Evolutionary conservation across 30 jellyfish, hydroid and myxozoan genomes (phyloP).

Genomic region (Hydractinia echinata): DNA sequence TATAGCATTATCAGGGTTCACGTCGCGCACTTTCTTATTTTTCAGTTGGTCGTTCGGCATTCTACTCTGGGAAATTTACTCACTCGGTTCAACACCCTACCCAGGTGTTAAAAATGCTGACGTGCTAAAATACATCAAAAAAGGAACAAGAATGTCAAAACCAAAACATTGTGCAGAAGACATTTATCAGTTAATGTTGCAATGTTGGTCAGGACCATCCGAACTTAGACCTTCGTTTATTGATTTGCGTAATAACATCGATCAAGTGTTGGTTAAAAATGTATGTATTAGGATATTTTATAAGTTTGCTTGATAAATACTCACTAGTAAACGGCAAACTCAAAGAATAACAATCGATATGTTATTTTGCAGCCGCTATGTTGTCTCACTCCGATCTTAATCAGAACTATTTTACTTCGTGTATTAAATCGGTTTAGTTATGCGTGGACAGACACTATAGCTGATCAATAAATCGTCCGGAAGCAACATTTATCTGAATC

Average conservation of each 20-base stretch:
- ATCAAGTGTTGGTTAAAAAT: not conserved
- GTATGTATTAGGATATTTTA: too few species aligned
- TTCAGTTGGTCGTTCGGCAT: slow-evolving; percentile 11
- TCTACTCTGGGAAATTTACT: slow-evolving; percentile 11
- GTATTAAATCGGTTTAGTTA: too few species aligned
- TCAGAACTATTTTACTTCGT: too few species aligned
- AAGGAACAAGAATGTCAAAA: slow-evolving; percentile 4
- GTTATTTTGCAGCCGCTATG: too few species aligned
- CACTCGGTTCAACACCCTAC: slow-evolving; percentile 9
- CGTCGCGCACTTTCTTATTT: not conserved
- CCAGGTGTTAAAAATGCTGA: slow-evolving; percentile 7
- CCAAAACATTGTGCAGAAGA: not conserved
- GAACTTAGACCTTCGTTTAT: not conserved
- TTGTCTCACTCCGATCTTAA: too few species aligned
- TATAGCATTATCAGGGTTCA: too few species aligned
- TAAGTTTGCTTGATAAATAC: too few species aligned
- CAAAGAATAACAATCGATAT: too few species aligned
- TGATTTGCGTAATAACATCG: not conserved
- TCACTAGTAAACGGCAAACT: too few species aligned
- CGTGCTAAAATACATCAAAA: not conserved
- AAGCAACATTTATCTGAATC: too few species aligned
- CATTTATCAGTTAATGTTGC: slow-evolving; percentile 1
- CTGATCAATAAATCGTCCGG: too few species aligned
- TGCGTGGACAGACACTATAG: too few species aligned
- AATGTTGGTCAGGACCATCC: not conserved